Conservation (phyloP, 2,797 vertebrate species). For the Enteromius paludinosus region DNA sequence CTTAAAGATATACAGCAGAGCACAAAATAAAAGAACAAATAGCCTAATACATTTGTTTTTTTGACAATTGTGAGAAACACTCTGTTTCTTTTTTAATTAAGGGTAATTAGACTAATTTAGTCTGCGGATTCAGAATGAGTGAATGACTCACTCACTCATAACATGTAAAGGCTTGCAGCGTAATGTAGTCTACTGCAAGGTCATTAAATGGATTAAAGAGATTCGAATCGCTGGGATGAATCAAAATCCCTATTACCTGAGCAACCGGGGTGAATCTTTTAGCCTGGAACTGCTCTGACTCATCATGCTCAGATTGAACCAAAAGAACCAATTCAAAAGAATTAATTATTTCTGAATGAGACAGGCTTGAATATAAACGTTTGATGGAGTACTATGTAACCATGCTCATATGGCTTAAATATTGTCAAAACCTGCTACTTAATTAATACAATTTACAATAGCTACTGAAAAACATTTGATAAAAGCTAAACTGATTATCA, state of each 20-base stretch:
- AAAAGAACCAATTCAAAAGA: background rate
- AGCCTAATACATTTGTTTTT: background rate
- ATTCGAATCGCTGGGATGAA: background rate
- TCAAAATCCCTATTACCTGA: background rate
- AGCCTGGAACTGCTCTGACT: background rate
- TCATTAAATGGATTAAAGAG: background rate
- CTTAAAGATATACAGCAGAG: background rate
- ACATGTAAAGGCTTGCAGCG: conserved; percentile 8
- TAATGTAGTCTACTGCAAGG: background rate
- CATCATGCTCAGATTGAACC: background rate
- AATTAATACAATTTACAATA: background rate
- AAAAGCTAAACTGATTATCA: background rate
- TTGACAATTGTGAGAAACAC: background rate
- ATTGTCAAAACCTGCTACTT: background rate
- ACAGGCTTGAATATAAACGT: background rate
- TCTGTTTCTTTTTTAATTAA: background rate
- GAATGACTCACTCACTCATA: background rate
- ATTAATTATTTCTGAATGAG: background rate
- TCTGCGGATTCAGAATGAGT: background rate
- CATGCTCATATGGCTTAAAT: background rate
- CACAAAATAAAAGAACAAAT: background rate
- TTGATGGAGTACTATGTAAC: background rate
- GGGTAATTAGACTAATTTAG: background rate
- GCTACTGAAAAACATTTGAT: background rate
- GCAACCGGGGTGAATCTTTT: background rate